Evolutionary conservation across 2,113 vertebrate species (phyloP).

Genomic region (Halcyon senegalensis): DNA sequence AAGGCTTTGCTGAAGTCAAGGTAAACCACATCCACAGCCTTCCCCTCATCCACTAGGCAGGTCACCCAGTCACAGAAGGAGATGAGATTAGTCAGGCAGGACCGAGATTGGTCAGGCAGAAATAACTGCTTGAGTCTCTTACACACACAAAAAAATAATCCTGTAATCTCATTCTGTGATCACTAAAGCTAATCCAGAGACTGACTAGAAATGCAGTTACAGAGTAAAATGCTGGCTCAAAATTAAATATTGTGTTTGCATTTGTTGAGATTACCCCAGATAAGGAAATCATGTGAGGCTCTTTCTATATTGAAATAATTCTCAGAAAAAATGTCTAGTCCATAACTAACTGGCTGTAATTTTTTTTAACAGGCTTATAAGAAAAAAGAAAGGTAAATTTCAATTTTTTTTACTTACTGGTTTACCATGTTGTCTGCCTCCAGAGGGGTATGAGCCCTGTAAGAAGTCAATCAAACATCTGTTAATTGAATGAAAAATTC

Average conservation of each 20-base stretch:
- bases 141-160: neutral
- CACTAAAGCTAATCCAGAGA: neutral
- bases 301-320: neutral
- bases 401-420: conserved; percentile 38
- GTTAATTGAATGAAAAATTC: neutral
- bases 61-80: too few species aligned
- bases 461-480: neutral
- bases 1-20: too few species aligned
- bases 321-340: neutral
- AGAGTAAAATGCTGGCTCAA: neutral
- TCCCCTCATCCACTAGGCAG: too few species aligned
- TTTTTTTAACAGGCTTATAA: neutral
- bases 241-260: neutral
- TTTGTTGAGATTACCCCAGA: neutral
- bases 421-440: conserved; percentile 34
- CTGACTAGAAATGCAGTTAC: neutral
- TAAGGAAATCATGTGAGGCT: neutral
- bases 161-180: neutral
- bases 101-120: neutral
- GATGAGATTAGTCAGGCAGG: too few species aligned
- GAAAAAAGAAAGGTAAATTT: neutral
- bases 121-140: neutral
- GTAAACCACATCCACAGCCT: too few species aligned
- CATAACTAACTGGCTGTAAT: neutral
- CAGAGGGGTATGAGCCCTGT: conserved; percentile 17